phyloP scores from a whole-genome alignment of 2,113 vertebrate species.

The Amphiprion percula region DNA sequence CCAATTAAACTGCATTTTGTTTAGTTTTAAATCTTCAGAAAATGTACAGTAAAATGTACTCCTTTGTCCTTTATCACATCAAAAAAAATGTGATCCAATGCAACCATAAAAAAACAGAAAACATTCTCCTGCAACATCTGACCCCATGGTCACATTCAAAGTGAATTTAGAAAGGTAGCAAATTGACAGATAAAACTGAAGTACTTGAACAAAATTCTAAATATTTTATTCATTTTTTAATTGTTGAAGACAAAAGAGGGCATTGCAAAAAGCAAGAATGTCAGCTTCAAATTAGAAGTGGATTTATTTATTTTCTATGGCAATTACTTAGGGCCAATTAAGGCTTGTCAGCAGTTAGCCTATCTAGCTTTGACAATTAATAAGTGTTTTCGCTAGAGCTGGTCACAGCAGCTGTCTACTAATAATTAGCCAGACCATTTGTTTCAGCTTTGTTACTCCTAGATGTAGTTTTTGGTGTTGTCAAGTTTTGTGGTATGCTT shows the following conservation, averaged over 20 bases:
- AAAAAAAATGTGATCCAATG: too few species aligned
- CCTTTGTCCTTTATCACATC: too few species aligned
- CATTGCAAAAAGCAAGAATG: conserved; percentile 9
- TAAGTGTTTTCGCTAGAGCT: conserved; percentile 24
- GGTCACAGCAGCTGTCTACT: conserved; percentile 27
- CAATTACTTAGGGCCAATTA: conserved; percentile 58
- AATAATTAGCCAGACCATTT: conserved; percentile 36
- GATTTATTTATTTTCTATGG: conserved; percentile 42
- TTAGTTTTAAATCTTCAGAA: too few species aligned
- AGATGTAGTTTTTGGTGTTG: not conserved
- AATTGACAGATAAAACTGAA: conserved; percentile 23
- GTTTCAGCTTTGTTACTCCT: not conserved
- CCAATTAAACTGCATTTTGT: too few species aligned
- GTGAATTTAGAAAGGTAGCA: not conserved
- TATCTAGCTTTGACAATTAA: conserved; percentile 26
- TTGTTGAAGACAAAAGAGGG: conserved; percentile 20
- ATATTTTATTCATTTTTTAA: conserved; percentile 16
- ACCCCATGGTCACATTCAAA: conserved; percentile 1
- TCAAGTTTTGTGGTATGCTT: too few species aligned
- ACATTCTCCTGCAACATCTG: not conserved
- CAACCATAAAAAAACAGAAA: too few species aligned
- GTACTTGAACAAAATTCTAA: not conserved
- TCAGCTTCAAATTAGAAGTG: conserved; percentile 27
- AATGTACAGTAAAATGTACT: too few species aligned
- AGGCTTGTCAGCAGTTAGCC: conserved; percentile 46